Evolutionary conservation across 2,797 vertebrate species (phyloP).

Genomic region (Typhlichthys eigenmanni): DNA sequence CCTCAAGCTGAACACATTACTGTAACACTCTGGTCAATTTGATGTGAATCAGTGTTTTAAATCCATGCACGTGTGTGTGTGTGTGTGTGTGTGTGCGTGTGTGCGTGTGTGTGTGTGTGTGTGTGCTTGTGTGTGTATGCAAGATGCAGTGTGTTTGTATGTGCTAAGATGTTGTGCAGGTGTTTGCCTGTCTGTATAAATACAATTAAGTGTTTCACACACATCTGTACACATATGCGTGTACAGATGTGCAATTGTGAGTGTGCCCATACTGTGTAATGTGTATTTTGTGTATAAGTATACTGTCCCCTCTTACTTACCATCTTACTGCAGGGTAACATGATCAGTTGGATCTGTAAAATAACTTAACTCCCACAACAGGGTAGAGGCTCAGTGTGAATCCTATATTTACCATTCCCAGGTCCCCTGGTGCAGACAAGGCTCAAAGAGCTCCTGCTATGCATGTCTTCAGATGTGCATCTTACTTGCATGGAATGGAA

Average conservation of each 20-base stretch:
- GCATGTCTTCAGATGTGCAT: too few relatives aligned
- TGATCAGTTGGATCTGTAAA: neutral
- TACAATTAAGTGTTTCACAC: neutral
- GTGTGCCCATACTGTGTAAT: neutral
- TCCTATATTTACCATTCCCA: neutral
- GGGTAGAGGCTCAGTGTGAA: neutral
- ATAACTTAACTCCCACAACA: neutral
- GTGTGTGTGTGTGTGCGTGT: conserved; percentile 9
- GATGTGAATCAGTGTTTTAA: conserved; percentile 8
- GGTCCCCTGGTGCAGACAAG: neutral
- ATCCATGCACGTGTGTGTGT: neutral
- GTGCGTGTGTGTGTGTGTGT: neutral
- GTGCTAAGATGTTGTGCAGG: neutral
- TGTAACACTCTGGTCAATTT: conserved; percentile 42
- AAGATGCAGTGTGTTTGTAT: neutral
- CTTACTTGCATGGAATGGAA: too few relatives aligned
- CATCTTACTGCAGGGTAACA: neutral
- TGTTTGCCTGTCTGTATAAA: neutral
- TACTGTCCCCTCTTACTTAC: neutral
- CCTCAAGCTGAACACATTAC: conserved; percentile 52
- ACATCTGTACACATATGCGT: conserved; percentile 4
- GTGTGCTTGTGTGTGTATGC: neutral
- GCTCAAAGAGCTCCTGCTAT: neutral
- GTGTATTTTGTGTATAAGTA: neutral
- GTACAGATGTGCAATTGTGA: conserved; percentile 1